Evolutionary conservation across 2,888 invertebrate genomes (phyloP), one percentile per base, ranked within the genome.

Genomic region (Oscheius onirici): DNA sequence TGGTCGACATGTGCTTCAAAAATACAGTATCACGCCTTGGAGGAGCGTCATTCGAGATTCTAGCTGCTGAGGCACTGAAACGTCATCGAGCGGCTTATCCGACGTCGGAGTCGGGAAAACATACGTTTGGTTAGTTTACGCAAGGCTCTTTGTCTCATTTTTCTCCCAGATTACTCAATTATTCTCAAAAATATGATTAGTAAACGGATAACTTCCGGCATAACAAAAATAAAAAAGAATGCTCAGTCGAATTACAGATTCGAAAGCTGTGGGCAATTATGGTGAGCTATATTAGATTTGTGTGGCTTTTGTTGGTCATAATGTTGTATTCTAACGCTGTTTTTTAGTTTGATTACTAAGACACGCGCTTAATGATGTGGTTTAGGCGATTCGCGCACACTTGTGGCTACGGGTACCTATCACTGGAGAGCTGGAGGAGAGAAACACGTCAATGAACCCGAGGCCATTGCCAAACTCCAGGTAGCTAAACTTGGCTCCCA

Each of bases 381-480:
- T 80, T 71, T 71, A 49, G 90, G 91, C 78, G 95, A 95, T 85
- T 91, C 92, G 81, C 91, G 93, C 26, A 90, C 94, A 46, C 91
- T 93, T 87, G 89, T 94, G 71, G 95, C 95, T 88, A 95, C 95
- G 13, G 99, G 97, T 8, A 92, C 92, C 85, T 97, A 94, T 89
- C 96, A 99, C 89, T 99, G 97, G 97, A 92, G 97, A 83, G 85
- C 86, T 41, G 88, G 90, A 2, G 99, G 99, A 2, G 97, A 99
- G 90, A 94, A 94, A 81, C 99, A 99, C 89, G 92, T 99, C 86
- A 99, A 99, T 88, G 97, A 97, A 87, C 99, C 99, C 0, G 90
- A 92, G 81, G 92, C 93, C 77, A 92, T 92, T 75, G 92, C 92
- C n/a, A 92, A 92, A 83, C 89, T 93, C 40, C 92, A 92, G 90